Percentiles rank a stretch among this genome's conserved stretches.
These are phyloP conservation scores for Heteromurus nitidus DNA, from an alignment of 2,888 invertebrate species.

Conservation along the genomic window DNA sequence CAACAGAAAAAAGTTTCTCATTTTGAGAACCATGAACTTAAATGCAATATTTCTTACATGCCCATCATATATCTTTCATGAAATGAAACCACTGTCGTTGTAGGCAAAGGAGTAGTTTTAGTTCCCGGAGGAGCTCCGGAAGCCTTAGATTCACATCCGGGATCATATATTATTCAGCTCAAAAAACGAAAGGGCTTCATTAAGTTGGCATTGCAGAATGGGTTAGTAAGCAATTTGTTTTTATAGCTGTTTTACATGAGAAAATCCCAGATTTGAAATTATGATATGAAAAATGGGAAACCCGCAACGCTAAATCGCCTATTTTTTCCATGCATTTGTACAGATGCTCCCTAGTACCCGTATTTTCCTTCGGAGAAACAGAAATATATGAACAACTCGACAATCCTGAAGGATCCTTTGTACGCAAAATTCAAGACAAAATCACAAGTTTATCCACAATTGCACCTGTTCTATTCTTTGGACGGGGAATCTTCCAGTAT, in stretches of 20 bases:
- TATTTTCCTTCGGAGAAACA: slow-evolving; percentile 92
- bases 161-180: slow-evolving; percentile 83
- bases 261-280: too few species aligned
- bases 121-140: slow-evolving; percentile 84
- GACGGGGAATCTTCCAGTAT: slow-evolving; percentile 94
- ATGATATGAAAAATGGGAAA: too few species aligned
- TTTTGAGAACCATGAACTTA: too few species aligned
- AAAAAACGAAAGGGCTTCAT: slow-evolving; percentile 88
- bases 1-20: too few species aligned
- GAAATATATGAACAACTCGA: slow-evolving; percentile 85
- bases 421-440: slow-evolving; percentile 84
- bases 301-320: too few species aligned
- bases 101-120: slow-evolving; percentile 81
- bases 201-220: slow-evolving; percentile 83
- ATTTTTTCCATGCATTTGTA: slow-evolving; percentile 12
- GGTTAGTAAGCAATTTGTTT: too few species aligned
- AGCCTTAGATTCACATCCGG: slow-evolving; percentile 83
- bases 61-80: too few species aligned
- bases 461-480: slow-evolving; percentile 85
- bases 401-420: slow-evolving; percentile 83
- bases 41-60: too few species aligned
- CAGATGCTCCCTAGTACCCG: slow-evolving; percentile 89
- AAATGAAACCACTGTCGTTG: too few species aligned
- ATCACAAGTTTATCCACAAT: slow-evolving; percentile 83
- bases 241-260: too few species aligned